A percentile compares a stretch with the other conserved stretches of the same genome.
These are phyloP conservation scores for Lasioglossum lativentre DNA, from an alignment of 2,888 invertebrate species.

Conservation along the genomic window DNA sequence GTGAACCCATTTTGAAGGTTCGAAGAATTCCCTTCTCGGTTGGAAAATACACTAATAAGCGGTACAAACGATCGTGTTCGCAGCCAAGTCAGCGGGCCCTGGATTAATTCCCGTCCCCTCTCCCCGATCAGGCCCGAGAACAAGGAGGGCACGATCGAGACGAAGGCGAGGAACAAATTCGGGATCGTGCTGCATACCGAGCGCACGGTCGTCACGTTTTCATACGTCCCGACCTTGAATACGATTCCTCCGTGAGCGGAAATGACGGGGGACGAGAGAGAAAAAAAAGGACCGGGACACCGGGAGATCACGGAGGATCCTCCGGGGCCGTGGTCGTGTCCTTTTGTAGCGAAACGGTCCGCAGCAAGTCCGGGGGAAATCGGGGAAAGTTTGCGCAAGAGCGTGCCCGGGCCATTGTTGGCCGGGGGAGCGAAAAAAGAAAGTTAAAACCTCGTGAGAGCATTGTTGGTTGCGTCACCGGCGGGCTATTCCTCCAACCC, in stretches of 20 bases:
- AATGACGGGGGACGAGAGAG: slow-evolving; percentile 16
- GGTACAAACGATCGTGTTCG: background rate
- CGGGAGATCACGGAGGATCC: slow-evolving; percentile 27
- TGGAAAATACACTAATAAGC: background rate
- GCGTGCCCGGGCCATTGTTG: slow-evolving; percentile 72
- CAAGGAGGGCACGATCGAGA: background rate
- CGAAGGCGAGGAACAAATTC: slow-evolving; percentile 30
- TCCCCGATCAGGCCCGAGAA: background rate
- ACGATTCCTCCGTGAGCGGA: slow-evolving; percentile 36
- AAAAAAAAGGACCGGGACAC: slow-evolving; percentile 36
- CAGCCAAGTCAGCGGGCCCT: background rate
- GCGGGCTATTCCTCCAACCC: slow-evolving; percentile 60
- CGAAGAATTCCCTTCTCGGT: no score
- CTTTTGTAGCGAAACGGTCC: slow-evolving; percentile 53
- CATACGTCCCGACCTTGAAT: slow-evolving; percentile 53
- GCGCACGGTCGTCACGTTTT: slow-evolving; percentile 44
- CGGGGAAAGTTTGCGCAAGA: slow-evolving; percentile 83
- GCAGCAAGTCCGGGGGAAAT: slow-evolving; percentile 72
- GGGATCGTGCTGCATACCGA: slow-evolving; percentile 15
- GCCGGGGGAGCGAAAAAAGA: slow-evolving; percentile 74
- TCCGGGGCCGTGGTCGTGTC: slow-evolving; percentile 16
- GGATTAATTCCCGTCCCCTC: background rate
- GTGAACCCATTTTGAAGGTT: background rate
- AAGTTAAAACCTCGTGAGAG: slow-evolving; percentile 79
- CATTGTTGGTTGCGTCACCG: slow-evolving; percentile 82